phyloP scores from a whole-genome alignment of 2,797 vertebrate genomes.

The Octomys mimax region DNA sequence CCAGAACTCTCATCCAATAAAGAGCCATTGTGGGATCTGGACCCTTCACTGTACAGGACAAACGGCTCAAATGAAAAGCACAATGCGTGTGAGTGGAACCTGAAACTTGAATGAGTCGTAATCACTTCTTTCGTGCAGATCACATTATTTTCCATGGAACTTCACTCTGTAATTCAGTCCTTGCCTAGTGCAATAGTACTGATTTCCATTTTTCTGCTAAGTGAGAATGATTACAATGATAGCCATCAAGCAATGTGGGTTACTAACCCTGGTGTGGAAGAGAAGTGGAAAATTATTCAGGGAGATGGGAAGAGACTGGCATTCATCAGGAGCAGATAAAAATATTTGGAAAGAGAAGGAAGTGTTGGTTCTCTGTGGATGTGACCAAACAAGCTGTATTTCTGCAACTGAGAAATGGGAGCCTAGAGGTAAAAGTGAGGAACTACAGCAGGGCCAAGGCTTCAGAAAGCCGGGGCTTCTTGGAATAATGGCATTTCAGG shows the following conservation, averaged over 20 bases:
- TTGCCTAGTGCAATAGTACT: constrained; percentile 38
- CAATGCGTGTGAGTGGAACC: constrained; percentile 66
- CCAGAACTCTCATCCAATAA: constrained; percentile 76
- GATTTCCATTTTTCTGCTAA: constrained; percentile 70
- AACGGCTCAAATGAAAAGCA: constrained; percentile 60
- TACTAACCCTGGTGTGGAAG: neutral
- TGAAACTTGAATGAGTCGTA: constrained; percentile 73
- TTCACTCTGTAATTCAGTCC: constrained; percentile 61
- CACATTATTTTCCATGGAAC: constrained; percentile 40
- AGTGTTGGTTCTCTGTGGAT: neutral
- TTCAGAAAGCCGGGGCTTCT: neutral
- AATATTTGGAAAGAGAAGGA: neutral
- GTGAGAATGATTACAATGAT: constrained; percentile 66
- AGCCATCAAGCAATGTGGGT: neutral
- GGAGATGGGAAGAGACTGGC: neutral
- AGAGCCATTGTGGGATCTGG: constrained; percentile 69
- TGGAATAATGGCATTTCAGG: neutral
- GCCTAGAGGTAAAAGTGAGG: neutral
- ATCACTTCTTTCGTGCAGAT: constrained; percentile 59
- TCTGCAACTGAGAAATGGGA: neutral
- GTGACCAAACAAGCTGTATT: neutral
- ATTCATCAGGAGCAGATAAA: neutral
- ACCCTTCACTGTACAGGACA: constrained; percentile 46
- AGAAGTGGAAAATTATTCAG: constrained; percentile 33
- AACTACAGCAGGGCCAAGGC: neutral